Percentiles rank a stretch among this genome's conserved stretches.
Evolutionary conservation across 2,888 invertebrate genomes (phyloP).

Genomic region (Teleogryllus oceanicus): DNA sequence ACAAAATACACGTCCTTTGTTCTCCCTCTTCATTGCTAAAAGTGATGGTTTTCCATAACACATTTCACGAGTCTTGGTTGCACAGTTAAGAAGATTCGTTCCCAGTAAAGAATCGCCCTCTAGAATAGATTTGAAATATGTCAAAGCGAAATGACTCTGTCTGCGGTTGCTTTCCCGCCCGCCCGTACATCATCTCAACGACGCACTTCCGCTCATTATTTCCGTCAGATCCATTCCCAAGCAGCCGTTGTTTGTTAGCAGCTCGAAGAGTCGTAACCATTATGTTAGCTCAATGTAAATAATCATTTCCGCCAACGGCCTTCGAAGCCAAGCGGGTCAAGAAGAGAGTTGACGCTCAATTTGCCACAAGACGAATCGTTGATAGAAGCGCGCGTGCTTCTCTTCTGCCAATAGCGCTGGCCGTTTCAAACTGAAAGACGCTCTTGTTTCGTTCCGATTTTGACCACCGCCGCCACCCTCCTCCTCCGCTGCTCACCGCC

Average conservation of each 20-base stretch:
- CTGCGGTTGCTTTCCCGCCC: too few relatives aligned
- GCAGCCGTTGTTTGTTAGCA: not conserved
- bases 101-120: too few relatives aligned
- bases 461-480: not conserved
- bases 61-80: too few relatives aligned
- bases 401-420: not conserved
- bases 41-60: too few relatives aligned
- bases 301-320: conserved; percentile 6
- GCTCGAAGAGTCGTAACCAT: not conserved
- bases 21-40: too few relatives aligned
- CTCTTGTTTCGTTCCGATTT: not conserved
- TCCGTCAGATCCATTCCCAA: not conserved
- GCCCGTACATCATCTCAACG: too few relatives aligned
- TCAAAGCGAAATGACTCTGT: too few relatives aligned
- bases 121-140: too few relatives aligned
- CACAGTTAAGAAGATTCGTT: too few relatives aligned
- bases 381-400: not conserved
- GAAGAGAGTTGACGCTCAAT: not conserved
- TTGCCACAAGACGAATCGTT: conserved; percentile 1
- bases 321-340: not conserved
- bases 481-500: too few relatives aligned
- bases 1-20: too few relatives aligned
- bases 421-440: not conserved
- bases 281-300: not conserved
- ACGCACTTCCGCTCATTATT: not conserved